Conservation (phyloP, 1,140 invertebrate species). For the Chironomus striatipennis region DNA sequence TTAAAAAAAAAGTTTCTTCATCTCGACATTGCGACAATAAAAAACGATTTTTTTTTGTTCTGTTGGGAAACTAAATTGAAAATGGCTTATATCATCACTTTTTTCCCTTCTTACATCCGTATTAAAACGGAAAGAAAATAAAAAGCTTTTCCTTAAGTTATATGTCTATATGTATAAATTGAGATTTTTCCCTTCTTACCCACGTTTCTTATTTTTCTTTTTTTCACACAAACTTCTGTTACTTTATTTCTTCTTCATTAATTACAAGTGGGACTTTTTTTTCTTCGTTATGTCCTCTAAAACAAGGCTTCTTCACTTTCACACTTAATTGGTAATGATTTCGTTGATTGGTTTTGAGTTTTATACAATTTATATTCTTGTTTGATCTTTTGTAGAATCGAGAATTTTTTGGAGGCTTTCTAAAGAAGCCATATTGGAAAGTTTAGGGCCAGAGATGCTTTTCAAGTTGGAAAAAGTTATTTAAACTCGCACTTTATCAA, state of each 20-base stretch:
- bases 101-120: not conserved
- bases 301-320: no score
- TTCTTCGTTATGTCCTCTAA: no score
- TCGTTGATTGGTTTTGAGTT: no score
- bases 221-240: not conserved
- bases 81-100: conserved; percentile 21
- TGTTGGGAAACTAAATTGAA: conserved; percentile 22
- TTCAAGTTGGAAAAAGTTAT: no score
- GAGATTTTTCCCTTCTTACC: not conserved
- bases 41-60: no score
- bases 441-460: no score
- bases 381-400: no score
- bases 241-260: conserved; percentile 8
- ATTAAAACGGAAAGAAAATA: not conserved
- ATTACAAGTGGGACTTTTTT: not conserved
- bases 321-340: no score
- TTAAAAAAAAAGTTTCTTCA: not conserved
- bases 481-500: no score
- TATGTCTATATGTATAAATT: conserved; percentile 1
- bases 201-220: conserved; percentile 1
- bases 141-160: conserved; percentile 19
- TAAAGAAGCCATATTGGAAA: no score
- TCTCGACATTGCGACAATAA: not conserved
- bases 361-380: no score
- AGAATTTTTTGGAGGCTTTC: no score